These are phyloP conservation scores for Sebastolobus alascanus DNA, from an alignment of 2,797 vertebrate genomes.

Conservation along the genomic window DNA sequence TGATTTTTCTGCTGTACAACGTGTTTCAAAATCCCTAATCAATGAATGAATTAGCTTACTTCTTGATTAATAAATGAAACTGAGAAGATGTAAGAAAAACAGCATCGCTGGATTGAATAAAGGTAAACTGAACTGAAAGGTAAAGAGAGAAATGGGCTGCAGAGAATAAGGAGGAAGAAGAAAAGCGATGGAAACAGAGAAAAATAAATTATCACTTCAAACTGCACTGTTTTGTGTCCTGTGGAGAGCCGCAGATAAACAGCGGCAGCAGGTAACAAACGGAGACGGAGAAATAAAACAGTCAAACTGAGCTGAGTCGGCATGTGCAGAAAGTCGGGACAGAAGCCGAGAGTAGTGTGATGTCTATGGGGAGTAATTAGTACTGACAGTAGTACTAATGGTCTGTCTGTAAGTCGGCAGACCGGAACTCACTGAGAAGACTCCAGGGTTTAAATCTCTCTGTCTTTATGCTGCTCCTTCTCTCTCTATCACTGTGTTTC, in stretches of 20 bases:
- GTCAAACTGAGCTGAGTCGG: slow-evolving; percentile 30
- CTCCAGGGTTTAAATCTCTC: slow-evolving; percentile 46
- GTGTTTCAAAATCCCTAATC: slow-evolving; percentile 6
- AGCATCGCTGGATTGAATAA: not conserved
- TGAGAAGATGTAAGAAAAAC: not conserved
- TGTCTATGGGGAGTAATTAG: slow-evolving; percentile 71
- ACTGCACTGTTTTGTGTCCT: slow-evolving; percentile 12
- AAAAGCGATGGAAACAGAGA: not conserved
- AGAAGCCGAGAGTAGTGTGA: slow-evolving; percentile 27
- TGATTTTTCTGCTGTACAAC: not conserved
- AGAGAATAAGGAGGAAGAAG: not conserved
- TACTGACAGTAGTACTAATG: slow-evolving; percentile 73
- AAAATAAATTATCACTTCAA: slow-evolving; percentile 13
- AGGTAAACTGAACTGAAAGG: not conserved
- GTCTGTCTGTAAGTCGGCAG: slow-evolving; percentile 62
- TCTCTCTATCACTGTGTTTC: slow-evolving; percentile 6
- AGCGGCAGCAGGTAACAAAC: slow-evolving; percentile 47
- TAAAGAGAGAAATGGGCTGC: not conserved
- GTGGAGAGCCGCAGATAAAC: slow-evolving; percentile 10
- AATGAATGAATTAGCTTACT: slow-evolving; percentile 7
- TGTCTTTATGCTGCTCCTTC: slow-evolving; percentile 12
- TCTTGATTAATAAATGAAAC: not conserved
- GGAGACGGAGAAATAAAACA: slow-evolving; percentile 31
- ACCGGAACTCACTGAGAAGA: slow-evolving; percentile 60
- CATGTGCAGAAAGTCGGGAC: slow-evolving; percentile 21